Evolutionary conservation across 2,113 vertebrate species (phyloP), one percentile per base, ranked within the genome.

Genomic region (Mesocricetus auratus): DNA sequence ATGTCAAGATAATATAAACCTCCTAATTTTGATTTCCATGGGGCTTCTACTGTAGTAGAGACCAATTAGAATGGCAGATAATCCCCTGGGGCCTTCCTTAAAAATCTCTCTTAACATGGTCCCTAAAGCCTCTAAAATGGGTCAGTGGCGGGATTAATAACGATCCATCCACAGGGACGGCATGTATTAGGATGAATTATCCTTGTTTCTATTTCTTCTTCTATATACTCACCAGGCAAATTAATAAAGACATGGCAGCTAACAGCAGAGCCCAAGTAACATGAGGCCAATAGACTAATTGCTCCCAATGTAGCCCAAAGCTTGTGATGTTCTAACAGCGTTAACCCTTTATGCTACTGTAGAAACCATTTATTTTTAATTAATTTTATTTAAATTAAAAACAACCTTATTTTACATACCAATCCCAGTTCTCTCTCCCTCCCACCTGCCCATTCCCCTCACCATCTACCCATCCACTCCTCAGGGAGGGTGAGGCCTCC

Each of bases 111-210:
- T 96, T 93, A 53, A 68, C 92, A 56, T 50, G 92, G 31, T 95
- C 77, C 53, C 90, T 2, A 82, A 93, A 96, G 26, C 66, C 50
- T 93, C 42, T 88, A 93, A 97, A 97, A 96, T 97, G 89, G 96
- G 89, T 97, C 89, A 90, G 66, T 89, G 56, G 36, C 74, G 56
- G 15, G 95, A 86, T 89, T 94, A 89, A 96, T 79, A 94, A 92
- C 71, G 94, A 91, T 68, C 77, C 15, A 42, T 71, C 95, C 73
- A 62, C 36, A 47, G 81, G 82, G 19, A 78, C 75, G 42, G 26
- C n/a, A 17, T 50, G 39, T 9, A 77, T 95, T 90, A 88, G 53
- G 36, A 88, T 62, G 86, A 92, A 95, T 81, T 66, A 94, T 62
- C 64, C 21, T 69, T 39, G 21, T 90, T 95, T 66, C 79, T 92